These are phyloP conservation scores for Ciconia boyciana DNA, from an alignment of 2,113 vertebrate species.

Conservation along the genomic window DNA sequence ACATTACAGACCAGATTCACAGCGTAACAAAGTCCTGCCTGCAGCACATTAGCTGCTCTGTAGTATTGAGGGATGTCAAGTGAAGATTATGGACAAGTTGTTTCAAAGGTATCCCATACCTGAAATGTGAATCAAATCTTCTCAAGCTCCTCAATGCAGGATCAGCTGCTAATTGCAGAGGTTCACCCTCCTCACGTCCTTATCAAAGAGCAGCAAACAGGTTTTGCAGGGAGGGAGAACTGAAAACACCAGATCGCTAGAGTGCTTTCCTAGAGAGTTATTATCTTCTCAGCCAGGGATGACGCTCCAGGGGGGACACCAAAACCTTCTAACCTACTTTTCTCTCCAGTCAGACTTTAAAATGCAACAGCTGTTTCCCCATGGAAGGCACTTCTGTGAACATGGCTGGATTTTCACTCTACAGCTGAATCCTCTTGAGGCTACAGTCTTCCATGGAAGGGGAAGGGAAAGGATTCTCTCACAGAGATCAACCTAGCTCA, in stretches of 20 bases:
- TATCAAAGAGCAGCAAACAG: not conserved
- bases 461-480: not conserved
- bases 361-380: not conserved
- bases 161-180: not conserved
- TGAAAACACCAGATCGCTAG: not conserved
- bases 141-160: not conserved
- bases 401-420: not conserved
- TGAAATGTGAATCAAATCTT: rapidly evolving
- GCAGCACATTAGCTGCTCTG: not conserved
- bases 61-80: not conserved
- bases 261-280: slow-evolving; percentile 4
- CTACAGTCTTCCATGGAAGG: not conserved
- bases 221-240: not conserved
- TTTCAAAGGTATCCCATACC: not conserved
- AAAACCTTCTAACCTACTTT: slow-evolving; percentile 48
- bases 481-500: not conserved
- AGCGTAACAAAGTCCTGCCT: not conserved
- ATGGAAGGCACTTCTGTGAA: not conserved
- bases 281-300: not conserved
- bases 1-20: not conserved
- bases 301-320: slow-evolving; percentile 6
- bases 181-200: not conserved
- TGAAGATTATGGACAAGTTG: not conserved
- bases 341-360: not conserved
- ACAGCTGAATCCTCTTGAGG: not conserved